A percentile compares a stretch with the other conserved stretches of the same genome.
These are phyloP conservation scores for Euschistus heros DNA, from an alignment of 1,140 invertebrate genomes.

Conservation along the genomic window DNA sequence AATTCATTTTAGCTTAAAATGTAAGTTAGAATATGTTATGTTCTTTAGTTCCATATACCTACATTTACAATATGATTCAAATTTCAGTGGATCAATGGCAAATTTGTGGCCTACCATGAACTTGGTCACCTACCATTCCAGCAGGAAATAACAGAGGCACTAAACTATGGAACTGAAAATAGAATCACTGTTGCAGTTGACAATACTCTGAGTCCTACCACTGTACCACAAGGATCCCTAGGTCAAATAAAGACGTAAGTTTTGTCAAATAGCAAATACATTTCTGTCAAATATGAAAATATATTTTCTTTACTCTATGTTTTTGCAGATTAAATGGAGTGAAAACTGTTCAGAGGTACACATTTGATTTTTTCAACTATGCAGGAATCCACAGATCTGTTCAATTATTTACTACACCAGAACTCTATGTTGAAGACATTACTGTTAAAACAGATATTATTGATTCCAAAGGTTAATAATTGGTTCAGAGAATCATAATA, in stretches of 20 bases:
- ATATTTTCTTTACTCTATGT: neutral
- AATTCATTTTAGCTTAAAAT: no score
- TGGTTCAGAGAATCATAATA: no score
- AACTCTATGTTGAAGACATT: slow-evolving; percentile 73
- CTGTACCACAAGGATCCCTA: slow-evolving; percentile 71
- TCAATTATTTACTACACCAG: slow-evolving; percentile 77
- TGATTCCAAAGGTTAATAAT: slow-evolving; percentile 20
- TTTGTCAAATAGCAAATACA: neutral
- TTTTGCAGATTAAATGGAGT: slow-evolving; percentile 49
- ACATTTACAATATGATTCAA: no score
- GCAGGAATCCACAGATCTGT: slow-evolving; percentile 92
- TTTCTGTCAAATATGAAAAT: no score
- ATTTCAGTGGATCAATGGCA: slow-evolving; percentile 83
- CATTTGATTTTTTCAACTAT: slow-evolving; percentile 97
- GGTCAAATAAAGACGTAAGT: slow-evolving; percentile 43
- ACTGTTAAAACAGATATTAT: slow-evolving; percentile 57
- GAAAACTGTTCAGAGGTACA: slow-evolving; percentile 63
- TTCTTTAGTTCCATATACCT: no score
- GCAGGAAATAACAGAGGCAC: slow-evolving; percentile 58
- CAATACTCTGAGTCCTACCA: slow-evolving; percentile 75
- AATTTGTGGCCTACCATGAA: slow-evolving; percentile 65
- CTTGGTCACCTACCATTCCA: slow-evolving; percentile 95
- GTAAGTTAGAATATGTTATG: no score
- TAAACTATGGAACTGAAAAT: slow-evolving; percentile 61
- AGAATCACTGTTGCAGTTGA: slow-evolving; percentile 86